Percentiles rank a stretch among this genome's conserved stretches.
Conservation (phyloP, 2,113 vertebrate genomes). For the Poicephalus meyeri region DNA sequence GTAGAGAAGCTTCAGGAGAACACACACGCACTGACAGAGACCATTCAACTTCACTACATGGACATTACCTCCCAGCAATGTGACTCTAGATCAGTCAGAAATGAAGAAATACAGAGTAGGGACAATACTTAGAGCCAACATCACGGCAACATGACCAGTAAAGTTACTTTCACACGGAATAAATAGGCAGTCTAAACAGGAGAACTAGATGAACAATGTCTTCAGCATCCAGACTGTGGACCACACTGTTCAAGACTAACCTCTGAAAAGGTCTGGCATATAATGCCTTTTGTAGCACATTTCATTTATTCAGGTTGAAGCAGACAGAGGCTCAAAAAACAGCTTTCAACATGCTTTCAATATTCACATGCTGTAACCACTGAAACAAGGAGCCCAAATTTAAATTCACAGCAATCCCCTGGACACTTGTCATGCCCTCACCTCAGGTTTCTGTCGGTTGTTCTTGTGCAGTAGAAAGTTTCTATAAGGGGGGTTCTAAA, state of each 20-base stretch:
- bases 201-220: background rate
- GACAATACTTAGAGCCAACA: background rate
- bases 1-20: background rate
- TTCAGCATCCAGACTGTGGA: background rate
- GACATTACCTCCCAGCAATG: background rate
- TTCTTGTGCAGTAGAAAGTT: conserved; percentile 61
- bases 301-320: background rate
- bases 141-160: background rate
- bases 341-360: conserved; percentile 50
- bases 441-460: conserved; percentile 60
- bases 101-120: background rate
- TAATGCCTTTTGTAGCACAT: background rate
- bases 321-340: background rate
- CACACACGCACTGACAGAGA: background rate
- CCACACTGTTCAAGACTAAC: background rate
- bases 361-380: conserved; percentile 41
- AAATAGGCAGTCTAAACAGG: background rate
- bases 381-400: background rate
- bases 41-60: background rate
- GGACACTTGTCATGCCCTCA: conserved; percentile 52
- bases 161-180: background rate
- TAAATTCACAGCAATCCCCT: conserved; percentile 41
- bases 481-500: conserved; percentile 65
- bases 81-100: background rate
- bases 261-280: background rate